Percentiles rank a stretch among this genome's conserved stretches.
Conservation (phyloP, 2,888 invertebrate genomes). For the Euproctis similis region DNA sequence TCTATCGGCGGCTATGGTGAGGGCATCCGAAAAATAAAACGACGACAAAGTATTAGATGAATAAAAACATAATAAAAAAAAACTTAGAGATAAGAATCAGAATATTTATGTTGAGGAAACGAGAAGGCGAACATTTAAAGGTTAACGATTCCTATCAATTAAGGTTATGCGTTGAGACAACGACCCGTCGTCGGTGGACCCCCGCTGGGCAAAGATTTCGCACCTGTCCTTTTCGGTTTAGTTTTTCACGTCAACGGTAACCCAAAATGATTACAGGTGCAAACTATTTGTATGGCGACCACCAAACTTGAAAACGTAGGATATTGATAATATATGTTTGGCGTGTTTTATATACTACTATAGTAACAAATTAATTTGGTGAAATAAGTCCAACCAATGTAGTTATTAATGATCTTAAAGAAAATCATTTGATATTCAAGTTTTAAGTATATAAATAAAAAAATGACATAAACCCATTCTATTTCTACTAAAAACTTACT, state of each 20-base stretch:
- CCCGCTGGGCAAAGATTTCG: conserved; percentile 67
- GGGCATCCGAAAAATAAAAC: conserved; percentile 74
- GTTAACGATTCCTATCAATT: conserved; percentile 76
- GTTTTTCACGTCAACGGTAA: conserved; percentile 58
- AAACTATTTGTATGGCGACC: conserved; percentile 36
- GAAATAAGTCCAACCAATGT: no score
- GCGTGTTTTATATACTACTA: no score
- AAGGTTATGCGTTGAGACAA: conserved; percentile 68
- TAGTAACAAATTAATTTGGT: no score
- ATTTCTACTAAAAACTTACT: no score
- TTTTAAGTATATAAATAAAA: no score
- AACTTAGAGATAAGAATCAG: conserved; percentile 66
- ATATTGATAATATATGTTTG: no score
- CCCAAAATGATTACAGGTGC: conserved; percentile 62
- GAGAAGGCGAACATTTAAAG: conserved; percentile 65
- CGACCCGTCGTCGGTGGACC: conserved; percentile 41
- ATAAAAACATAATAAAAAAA: no score
- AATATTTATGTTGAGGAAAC: conserved; percentile 69
- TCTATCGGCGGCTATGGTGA: conserved; percentile 47
- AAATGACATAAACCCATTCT: no score
- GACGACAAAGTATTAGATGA: conserved; percentile 63
- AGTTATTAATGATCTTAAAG: no score
- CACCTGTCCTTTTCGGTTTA: conserved; percentile 58
- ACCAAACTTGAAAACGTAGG: no score
- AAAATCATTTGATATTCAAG: no score